These are phyloP conservation scores for Timandra comae DNA, from an alignment of 2,888 invertebrate species.

Conservation along the genomic window DNA sequence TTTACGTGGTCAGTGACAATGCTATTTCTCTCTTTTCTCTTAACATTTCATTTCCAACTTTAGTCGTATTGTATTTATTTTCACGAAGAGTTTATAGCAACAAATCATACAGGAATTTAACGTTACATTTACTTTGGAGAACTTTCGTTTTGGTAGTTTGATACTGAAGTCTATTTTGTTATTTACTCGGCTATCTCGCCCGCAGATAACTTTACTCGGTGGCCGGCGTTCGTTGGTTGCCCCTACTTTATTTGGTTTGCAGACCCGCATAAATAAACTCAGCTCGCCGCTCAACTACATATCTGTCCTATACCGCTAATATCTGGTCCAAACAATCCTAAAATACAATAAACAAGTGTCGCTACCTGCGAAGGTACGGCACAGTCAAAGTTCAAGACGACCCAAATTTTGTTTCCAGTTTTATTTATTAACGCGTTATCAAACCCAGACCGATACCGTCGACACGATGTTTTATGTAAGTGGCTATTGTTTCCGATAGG, in stretches of 20 bases:
- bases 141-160: slow-evolving; percentile 39
- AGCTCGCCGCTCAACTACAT: slow-evolving; percentile 42
- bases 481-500: slow-evolving; percentile 53
- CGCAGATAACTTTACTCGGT: slow-evolving; percentile 60
- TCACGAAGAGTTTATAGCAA: slow-evolving; percentile 29
- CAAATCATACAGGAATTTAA: slow-evolving; percentile 32
- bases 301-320: slow-evolving; percentile 26
- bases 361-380: slow-evolving; percentile 23
- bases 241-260: slow-evolving; percentile 62
- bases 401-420: slow-evolving; percentile 20
- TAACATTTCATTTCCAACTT: slow-evolving; percentile 63
- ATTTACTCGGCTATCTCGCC: slow-evolving; percentile 57
- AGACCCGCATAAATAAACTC: slow-evolving; percentile 66
- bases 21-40: slow-evolving; percentile 66
- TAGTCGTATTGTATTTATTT: slow-evolving; percentile 50
- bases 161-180: slow-evolving; percentile 47
- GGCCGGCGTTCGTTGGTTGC: slow-evolving; percentile 42
- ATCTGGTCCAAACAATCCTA: slow-evolving; percentile 11
- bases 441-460: slow-evolving; percentile 31
- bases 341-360: slow-evolving; percentile 10
- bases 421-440: slow-evolving; percentile 32
- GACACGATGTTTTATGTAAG: slow-evolving; percentile 49
- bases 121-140: slow-evolving; percentile 31
- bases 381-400: slow-evolving; percentile 37
- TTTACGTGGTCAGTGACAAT: slow-evolving; percentile 74